Base-by-base conservation (phyloP, 2,113 vertebrate genomes). In the Sinocyclocheilus anophthalmus region DNA sequence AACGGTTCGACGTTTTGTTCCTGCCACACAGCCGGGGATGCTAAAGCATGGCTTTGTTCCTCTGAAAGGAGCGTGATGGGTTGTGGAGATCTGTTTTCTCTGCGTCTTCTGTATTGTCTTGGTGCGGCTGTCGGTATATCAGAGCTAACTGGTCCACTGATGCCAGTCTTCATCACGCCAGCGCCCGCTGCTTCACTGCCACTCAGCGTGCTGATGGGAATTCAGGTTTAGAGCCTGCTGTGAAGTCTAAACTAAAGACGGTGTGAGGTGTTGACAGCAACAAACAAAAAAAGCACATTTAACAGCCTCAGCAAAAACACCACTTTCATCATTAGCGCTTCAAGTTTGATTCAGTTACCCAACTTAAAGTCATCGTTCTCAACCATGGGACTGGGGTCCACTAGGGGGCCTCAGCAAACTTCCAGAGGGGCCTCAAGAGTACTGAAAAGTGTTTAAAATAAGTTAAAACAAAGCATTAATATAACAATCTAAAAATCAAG, bases 21-120 rank as follows among this genome's bases (percentile, higher is more conserved):
- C 88, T 73, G 88, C 88, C 89, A 92, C 90, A 85, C 89, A 89
- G 88, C 90, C 48, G 39, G 81, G 57, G 85, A 89, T 88, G 90
- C 86, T 50, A 59, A 55, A 85, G 77, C 61, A 6, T 30, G 85
- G 76, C 87, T 92, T 94, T 92, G 90, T 94, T 93, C 86, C 85
- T 90, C 84, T 91, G 89, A 93, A 92, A 90, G 83, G 83, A 91
- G 91, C 90, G 90, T 92, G 92, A 93, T 91, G 91, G 88, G 87
- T 83, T 90, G 87, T 90, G 87, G 81, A 92, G 91, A 89, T 89
- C 89, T 82, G 67, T 87, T 86, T 87, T 81, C 79, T 88, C 76
- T 65, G n/a, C 33, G 53, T 87, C 90, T 90, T 93, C 91, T 88
- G 79, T 55, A 42, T 69, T 85, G 76, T 79, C 30, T 88, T 82